Evolutionary conservation across 2,888 invertebrate species (phyloP), one percentile per base, ranked within the genome.

Genomic region (Congeria kusceri): DNA sequence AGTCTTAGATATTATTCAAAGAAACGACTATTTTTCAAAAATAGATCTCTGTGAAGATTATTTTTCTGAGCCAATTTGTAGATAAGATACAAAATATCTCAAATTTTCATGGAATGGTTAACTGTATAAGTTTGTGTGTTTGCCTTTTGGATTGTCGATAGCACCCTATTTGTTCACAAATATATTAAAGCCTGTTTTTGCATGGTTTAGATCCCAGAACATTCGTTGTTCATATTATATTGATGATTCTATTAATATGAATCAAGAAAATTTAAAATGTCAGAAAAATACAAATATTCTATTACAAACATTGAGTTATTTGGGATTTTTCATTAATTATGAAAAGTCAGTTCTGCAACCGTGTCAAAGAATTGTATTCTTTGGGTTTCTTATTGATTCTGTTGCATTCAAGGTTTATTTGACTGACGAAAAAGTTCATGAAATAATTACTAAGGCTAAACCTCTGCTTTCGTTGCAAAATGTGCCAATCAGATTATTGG

Each of bases 231-330:
- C 18, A 5, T 63, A 63, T 63, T 63, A 63, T 25, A 63, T 63
- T 20, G 63, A 63, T 75, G 82, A 86, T 71, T 86, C 84, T 29
- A 13, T 86, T 3, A 75, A 75, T 61, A 78, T 73, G 69, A 65
- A 78, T 62, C 46, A 68, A 28, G 20, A 46, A 18, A 56, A 27
- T 25, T 20, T 47, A 9, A 39, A 32, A 29, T 78, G 70, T 56
- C 20, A 11, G 44, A 28, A 25, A 13, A 75, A 82, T 65, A 63
- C 72, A 23, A 11, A 28, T 9, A 20, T 59, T 18, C 32, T 79
- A 23, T 53, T 65, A 27, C 27, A 76, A 20, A 61, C 56, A 20
- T 20, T 77, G 25, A 29, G 56, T 25, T 28, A 46, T 20, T 59
- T 81, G n/a, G 81, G 81, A 23, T 64, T 61, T 66, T 20, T 23